Evolutionary conservation across 2,113 vertebrate genomes (phyloP), one percentile per base, ranked within the genome.

Genomic region (Vulpes ferrilata): DNA sequence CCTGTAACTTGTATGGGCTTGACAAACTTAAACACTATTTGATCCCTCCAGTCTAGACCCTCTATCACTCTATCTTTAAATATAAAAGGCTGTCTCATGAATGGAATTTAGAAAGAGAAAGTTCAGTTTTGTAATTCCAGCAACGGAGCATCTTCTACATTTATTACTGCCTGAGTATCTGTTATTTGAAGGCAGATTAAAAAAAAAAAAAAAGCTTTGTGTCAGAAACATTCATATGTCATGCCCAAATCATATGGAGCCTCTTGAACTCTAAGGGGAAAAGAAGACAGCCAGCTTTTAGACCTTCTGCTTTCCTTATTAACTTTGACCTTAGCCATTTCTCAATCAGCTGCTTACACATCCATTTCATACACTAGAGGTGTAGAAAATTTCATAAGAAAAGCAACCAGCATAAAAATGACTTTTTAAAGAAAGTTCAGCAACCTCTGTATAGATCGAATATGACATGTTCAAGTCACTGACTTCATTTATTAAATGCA

Each of bases 281-380:
- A 96, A 90, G 57, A 96, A 98, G 97, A 95, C 82, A 16, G 0
- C 6, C 78, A 94, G 90, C 90, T 98, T 98, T 98, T 96, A 97
- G 95, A 98, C 92, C 95, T 97, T 97, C 98, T 98, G 97, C 96
- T 98, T 98, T 96, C 81, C 95, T 97, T 98, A 98, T 97, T 97
- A 98, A 97, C 90, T 98, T 91, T 98, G 98, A 99, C 98, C 98
- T 98, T 98, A 97, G 98, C 97, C 90, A 94, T 98, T 98, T 98
- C 98, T 98, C 98, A 98, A 97, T 98, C 97, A 98, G 67, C 97
- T 86, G 96, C 98, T 98, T 98, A 98, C 96, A 97, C 96, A 98
- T 98, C 91, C 91, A 98, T 98, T 98, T 98, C 94, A 86, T 97
- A 94, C 43, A 95, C 86, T 92, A 98, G 95, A 98, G 91, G 84